phyloP scores from a whole-genome alignment of 2,888 invertebrate species.

The Epinotia demarniana region DNA sequence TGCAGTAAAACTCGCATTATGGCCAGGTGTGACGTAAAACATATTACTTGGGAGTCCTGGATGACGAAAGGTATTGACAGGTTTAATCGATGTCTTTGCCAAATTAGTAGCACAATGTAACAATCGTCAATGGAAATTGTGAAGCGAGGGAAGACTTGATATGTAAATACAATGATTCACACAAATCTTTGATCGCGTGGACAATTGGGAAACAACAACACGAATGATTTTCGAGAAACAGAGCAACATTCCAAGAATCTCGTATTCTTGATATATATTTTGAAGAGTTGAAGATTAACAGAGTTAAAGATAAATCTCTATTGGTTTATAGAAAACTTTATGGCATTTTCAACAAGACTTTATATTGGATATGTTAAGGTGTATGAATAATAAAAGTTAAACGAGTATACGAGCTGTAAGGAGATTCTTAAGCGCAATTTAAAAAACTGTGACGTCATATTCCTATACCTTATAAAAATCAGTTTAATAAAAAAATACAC shows the following conservation, averaged over 20 bases:
- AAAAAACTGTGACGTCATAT: slow-evolving; percentile 2
- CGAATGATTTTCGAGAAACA: background rate
- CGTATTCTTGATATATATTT: too few relatives aligned
- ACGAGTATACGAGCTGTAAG: background rate
- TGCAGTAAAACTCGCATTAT: too few relatives aligned
- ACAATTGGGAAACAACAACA: background rate
- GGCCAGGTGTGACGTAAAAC: too few relatives aligned
- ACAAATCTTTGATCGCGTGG: background rate
- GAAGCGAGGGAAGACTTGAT: background rate
- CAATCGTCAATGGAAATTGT: background rate
- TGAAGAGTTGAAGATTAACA: too few relatives aligned
- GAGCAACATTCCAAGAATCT: background rate
- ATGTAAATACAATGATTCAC: background rate
- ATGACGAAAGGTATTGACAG: background rate
- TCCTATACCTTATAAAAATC: background rate
- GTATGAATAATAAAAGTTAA: too few relatives aligned
- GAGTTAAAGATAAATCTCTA: too few relatives aligned
- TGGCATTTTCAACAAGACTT: background rate
- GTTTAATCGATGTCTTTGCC: too few relatives aligned
- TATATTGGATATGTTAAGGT: background rate
- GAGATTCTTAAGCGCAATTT: slow-evolving; percentile 20
- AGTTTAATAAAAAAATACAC: slow-evolving; percentile 18
- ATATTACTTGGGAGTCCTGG: background rate
- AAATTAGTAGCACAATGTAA: background rate
- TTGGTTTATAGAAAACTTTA: too few relatives aligned